Percentiles rank a stretch among this genome's conserved stretches.
Evolutionary conservation across 2,113 vertebrate species (phyloP).

Genomic region (Psophia crepitans): DNA sequence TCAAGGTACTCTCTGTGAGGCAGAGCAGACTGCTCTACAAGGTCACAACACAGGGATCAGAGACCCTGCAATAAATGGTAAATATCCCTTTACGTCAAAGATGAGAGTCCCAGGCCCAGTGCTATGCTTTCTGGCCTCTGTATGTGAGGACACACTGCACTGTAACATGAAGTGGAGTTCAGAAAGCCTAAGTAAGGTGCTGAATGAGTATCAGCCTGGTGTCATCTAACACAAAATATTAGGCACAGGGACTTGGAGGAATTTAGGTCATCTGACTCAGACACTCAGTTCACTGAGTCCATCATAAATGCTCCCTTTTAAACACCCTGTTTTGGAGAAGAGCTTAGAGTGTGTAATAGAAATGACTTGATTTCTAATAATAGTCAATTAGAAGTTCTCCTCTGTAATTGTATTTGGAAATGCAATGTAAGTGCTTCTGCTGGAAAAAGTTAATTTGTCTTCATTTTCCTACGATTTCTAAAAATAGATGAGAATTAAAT

Average conservation of each 20-base stretch:
- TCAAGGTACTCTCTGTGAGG: not conserved
- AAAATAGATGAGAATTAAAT: conserved; percentile 74
- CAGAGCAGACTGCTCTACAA: not conserved
- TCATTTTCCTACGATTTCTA: conserved; percentile 70
- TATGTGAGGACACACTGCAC: not conserved
- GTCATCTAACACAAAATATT: conserved; percentile 7
- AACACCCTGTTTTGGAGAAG: not conserved
- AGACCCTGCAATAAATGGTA: not conserved
- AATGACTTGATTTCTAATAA: conserved; percentile 27
- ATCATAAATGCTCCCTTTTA: conserved; percentile 7
- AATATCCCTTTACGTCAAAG: not conserved
- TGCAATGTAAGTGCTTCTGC: conserved; percentile 11
- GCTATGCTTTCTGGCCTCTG: not conserved
- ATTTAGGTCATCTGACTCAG: conserved; percentile 53
- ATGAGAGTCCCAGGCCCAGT: not conserved
- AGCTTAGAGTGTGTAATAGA: not conserved
- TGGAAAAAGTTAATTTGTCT: conserved; percentile 65
- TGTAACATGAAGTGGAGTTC: not conserved
- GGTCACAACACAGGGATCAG: not conserved
- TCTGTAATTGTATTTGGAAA: conserved; percentile 54
- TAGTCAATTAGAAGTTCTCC: conserved; percentile 22
- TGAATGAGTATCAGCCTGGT: not conserved
- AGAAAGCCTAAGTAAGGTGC: conserved; percentile 29
- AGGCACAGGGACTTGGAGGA: conserved; percentile 2
- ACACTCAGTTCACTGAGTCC: not conserved